Conservation (phyloP, 2,797 vertebrate genomes). For the Megalops cyprinoides region DNA sequence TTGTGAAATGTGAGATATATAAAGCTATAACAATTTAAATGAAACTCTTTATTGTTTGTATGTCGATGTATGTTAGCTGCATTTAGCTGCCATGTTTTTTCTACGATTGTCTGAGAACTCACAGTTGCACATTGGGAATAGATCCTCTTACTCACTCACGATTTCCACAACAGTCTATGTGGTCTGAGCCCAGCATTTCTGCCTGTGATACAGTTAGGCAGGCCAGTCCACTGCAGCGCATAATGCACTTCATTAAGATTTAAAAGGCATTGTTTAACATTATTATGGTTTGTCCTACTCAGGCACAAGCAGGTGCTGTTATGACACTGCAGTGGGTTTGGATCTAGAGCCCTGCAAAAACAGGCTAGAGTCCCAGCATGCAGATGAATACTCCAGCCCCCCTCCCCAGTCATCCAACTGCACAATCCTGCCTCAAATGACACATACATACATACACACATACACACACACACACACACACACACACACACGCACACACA, state of each 20-base stretch:
- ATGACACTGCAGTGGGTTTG: constrained; percentile 45
- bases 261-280: no score
- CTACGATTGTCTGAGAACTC: constrained; percentile 33
- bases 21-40: neutral
- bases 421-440: neutral
- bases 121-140: constrained; percentile 55
- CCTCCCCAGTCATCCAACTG: neutral
- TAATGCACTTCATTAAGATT: neutral
- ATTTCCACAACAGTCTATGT: constrained; percentile 33
- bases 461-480: neutral
- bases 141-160: constrained; percentile 18
- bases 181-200: constrained; percentile 18
- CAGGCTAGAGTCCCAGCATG: constrained; percentile 24
- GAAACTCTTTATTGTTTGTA: constrained; percentile 2
- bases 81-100: constrained; percentile 34
- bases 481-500: constrained; percentile 22
- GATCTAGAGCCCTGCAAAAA: constrained; percentile 26
- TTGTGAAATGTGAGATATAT: constrained; percentile 22
- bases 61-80: constrained; percentile 23
- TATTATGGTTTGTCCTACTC: no score
- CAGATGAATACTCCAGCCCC: constrained; percentile 25
- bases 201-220: constrained; percentile 32
- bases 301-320: neutral
- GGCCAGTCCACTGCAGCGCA: constrained; percentile 45
- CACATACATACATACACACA: no score